Evolutionary conservation across 2,113 vertebrate species (phyloP).

Genomic region (Patagioenas fasciata): DNA sequence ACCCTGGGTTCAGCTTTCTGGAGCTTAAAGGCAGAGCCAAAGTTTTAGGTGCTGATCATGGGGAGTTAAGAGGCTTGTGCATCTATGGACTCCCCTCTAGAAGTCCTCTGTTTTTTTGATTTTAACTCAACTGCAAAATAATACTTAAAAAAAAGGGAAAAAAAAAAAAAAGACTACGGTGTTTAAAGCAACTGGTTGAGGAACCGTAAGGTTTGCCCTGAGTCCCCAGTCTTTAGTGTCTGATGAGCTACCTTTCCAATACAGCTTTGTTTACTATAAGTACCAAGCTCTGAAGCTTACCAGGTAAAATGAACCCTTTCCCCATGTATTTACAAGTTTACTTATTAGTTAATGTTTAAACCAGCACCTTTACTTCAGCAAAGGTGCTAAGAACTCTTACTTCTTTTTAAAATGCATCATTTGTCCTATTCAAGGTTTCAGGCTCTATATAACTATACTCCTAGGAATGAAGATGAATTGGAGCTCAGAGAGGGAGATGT

Average conservation of each 20-base stretch:
- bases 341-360: neutral
- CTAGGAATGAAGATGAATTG: conserved; percentile 96
- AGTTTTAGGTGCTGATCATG: neutral
- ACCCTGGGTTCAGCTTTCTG: no score
- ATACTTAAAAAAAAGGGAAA: neutral
- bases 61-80: neutral
- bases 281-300: neutral
- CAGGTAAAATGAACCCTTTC: neutral
- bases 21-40: neutral
- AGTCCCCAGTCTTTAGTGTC: neutral
- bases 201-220: neutral
- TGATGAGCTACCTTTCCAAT: neutral
- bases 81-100: neutral
- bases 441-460: conserved; percentile 95
- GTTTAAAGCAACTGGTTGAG: neutral
- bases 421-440: conserved; percentile 88
- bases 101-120: neutral
- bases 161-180: neutral
- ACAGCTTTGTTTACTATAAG: neutral
- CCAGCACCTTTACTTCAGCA: neutral
- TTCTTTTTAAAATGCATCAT: conserved; percentile 59
- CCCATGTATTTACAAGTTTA: neutral
- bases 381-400: neutral
- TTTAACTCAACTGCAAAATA: neutral
- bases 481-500: conserved; percentile 95